Evolutionary conservation across 2,113 vertebrate genomes (phyloP), one percentile per base, ranked within the genome.

Genomic region (Lanius ludovicianus): DNA sequence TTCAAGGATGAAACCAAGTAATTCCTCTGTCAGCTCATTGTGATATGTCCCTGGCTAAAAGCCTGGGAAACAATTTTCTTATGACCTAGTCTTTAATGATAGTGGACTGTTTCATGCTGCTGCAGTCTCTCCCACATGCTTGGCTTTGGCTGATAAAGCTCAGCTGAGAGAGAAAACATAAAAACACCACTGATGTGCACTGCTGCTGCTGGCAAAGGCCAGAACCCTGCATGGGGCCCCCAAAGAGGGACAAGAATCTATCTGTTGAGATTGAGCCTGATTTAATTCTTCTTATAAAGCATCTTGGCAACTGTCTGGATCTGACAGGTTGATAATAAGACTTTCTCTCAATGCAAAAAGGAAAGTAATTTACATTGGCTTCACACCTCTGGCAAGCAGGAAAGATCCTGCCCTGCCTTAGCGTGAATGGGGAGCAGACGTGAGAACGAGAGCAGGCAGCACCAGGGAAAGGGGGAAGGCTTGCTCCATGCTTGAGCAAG

Each of bases 291-390:
- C 73, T 87, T 93, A 92, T 90, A 93, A 92, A 92, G 60, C 76
- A 83, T 74, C 75, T 93, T 95, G 95, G 95, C 95, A 95, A 89
- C 90, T 95, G 83, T 78, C 90, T 90, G 79, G 56, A 88, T 93
- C 83, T 96, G 96, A 95, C 93, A 93, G 94, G 88, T 94, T 94
- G 97, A 95, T 96, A 96, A 96, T 93, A 84, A 96, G 94, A 91
- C 87, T 95, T 94, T 87, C 69, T 83, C 52, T 86, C 81, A 28
- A 88, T 71, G 85, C 82, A 93, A 80, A 96, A 94, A n/a, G 73
- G 65, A 95, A 96, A 96, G 95, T 91, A 95, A 95, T 97, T 97
- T 95, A 96, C 93, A 95, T 96, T 94, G 91, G 84, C 89, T 96
- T 97, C 94, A 95, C 93, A 95, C 94, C 93, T 96, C 87, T 93